Evolutionary conservation across 2,113 vertebrate species (phyloP).

Genomic region (Psettodes erumei): DNA sequence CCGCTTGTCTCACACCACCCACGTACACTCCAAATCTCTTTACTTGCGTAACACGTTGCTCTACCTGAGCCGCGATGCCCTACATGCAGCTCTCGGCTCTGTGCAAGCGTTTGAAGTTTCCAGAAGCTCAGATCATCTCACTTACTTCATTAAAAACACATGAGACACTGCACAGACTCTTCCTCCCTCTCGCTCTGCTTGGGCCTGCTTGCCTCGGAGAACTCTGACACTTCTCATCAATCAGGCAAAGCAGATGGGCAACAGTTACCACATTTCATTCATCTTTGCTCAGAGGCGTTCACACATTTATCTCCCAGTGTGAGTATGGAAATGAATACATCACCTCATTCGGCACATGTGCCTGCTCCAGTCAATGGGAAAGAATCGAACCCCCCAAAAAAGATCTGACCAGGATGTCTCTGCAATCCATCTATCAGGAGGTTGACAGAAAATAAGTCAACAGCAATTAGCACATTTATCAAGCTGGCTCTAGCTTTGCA

Average conservation of each 20-base stretch:
- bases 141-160: conserved; percentile 80
- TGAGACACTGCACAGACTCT: conserved; percentile 54
- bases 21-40: conserved; percentile 34
- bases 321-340: conserved; percentile 41
- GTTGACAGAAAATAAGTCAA: background rate
- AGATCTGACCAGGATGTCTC: conserved; percentile 21
- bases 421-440: background rate
- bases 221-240: conserved; percentile 52
- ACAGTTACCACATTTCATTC: conserved; percentile 45
- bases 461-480: background rate
- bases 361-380: background rate
- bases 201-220: conserved; percentile 18
- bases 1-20: conserved; percentile 16
- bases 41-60: conserved; percentile 47
- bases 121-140: conserved; percentile 69
- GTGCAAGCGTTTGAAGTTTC: conserved; percentile 63
- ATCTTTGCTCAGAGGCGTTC: conserved; percentile 31
- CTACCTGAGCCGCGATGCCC: conserved; percentile 59
- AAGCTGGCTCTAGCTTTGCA: background rate
- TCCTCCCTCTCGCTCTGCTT: conserved; percentile 24
- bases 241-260: conserved; percentile 52
- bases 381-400: conserved; percentile 19
- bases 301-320: conserved; percentile 16
- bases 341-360: conserved; percentile 28
- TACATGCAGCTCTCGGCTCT: conserved; percentile 43